Conservation (phyloP, 2,888 invertebrate genomes). For the Sarcophaga variegata region DNA sequence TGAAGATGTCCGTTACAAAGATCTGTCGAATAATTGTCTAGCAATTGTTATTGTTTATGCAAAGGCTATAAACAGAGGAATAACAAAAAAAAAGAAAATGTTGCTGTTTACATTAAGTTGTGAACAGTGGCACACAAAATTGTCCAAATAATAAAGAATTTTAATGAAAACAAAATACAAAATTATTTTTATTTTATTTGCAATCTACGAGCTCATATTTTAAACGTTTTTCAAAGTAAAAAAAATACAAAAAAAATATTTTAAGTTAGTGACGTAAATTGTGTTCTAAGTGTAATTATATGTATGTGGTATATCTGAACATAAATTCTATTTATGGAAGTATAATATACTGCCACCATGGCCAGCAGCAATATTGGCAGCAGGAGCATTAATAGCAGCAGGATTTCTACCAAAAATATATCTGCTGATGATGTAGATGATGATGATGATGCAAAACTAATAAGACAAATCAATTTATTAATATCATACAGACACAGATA, state of each 20-base stretch:
- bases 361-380: background rate
- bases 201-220: too few relatives aligned
- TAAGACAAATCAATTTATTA: constrained; percentile 66
- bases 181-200: too few relatives aligned
- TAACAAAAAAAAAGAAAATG: too few relatives aligned
- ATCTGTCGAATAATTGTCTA: too few relatives aligned
- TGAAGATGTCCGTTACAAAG: too few relatives aligned
- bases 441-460: constrained; percentile 46
- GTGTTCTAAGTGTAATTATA: background rate
- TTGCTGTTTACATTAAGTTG: too few relatives aligned
- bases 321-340: background rate
- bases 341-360: background rate
- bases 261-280: background rate
- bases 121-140: too few relatives aligned
- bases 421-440: background rate
- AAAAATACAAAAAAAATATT: background rate
- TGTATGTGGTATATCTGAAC: background rate
- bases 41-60: too few relatives aligned
- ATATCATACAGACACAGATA: constrained; percentile 4
- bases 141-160: too few relatives aligned
- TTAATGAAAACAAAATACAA: too few relatives aligned
- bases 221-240: too few relatives aligned
- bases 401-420: background rate
- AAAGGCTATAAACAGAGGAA: too few relatives aligned
- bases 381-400: background rate